Evolutionary conservation across 1,140 invertebrate genomes (phyloP), one percentile per base, ranked within the genome.

Genomic region (Spodoptera litura): DNA sequence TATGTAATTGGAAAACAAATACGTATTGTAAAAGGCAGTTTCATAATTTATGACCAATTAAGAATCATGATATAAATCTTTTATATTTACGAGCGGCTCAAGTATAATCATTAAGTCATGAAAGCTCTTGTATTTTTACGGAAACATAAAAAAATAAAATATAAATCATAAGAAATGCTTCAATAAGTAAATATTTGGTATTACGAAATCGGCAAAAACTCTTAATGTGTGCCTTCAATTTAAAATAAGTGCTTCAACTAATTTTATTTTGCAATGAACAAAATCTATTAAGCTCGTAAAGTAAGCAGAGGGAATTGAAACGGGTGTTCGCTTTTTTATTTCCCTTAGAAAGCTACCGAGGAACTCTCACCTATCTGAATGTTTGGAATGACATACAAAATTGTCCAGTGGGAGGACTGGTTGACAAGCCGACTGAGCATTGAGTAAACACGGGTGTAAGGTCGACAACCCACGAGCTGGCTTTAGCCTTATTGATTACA

Each of bases 381-480:
- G 84, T 88, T 86, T 87, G 85, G 81, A 86, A 85, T 85, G 84
- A 79, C 83, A 87, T 86, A 90, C 81, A 84, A 86, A 83, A 88
- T 86, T 83, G 80, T 68, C 59, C 81, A 84, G 90, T 93, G 89
- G 89, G 91, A 88, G 89, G 88, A 93, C 89, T 88, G 88, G 91
- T 93, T 91, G 89, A 91, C 86, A 88, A 79, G 82, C 81, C 83
- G 85, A 83, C 82, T 84, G 84, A 81, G 85, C 75, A 78, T 81
- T 88, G 75, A 68, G 88, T 85, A 89, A 91, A 92, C 87, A 91
- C 78, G 79, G 70, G 68, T 66, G 38, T 70, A 82, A 87, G 91
- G 88, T 93, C 90, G 87, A 84, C 88, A 88, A 92, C 88, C 91
- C 81, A 70, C 66, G 66, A 75, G 35, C 25, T 68, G 72, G 68